phyloP scores from a whole-genome alignment of 2,113 vertebrate species.

The Haliaeetus leucogaster region DNA sequence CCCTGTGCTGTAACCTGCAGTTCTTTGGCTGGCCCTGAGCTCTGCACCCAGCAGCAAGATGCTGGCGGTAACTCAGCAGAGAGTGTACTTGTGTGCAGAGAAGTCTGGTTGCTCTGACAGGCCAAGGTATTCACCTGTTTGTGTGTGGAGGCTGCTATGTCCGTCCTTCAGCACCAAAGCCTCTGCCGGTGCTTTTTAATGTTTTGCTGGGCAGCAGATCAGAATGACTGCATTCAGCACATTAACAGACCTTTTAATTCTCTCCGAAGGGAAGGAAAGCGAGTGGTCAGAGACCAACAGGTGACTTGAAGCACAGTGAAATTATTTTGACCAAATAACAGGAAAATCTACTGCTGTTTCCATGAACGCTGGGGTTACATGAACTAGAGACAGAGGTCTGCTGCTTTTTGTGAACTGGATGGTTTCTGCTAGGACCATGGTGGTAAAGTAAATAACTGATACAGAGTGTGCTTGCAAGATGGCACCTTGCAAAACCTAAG shows the following conservation, averaged over 20 bases:
- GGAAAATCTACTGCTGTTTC: background rate
- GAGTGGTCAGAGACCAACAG: background rate
- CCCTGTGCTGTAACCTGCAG: background rate
- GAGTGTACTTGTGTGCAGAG: background rate
- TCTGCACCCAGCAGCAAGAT: background rate
- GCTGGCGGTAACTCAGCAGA: background rate
- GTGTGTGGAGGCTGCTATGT: background rate
- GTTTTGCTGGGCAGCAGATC: background rate
- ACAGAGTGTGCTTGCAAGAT: background rate
- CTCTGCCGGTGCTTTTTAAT: background rate
- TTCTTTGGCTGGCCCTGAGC: background rate
- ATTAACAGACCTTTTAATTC: background rate
- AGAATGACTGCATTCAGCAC: background rate
- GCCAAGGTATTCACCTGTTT: background rate
- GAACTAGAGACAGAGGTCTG: background rate
- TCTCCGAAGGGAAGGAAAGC: background rate
- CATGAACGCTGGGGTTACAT: background rate
- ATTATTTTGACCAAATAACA: background rate
- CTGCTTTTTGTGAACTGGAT: background rate
- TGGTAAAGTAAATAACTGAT: background rate
- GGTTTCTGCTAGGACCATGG: background rate
- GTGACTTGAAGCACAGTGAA: background rate
- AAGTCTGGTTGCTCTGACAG: background rate
- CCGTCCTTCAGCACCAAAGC: background rate
- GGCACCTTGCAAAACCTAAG: background rate